A percentile compares a stretch with the other conserved stretches of the same genome.
These are phyloP conservation scores for Notocelia uddmanniana DNA, from an alignment of 2,888 invertebrate genomes.

Conservation along the genomic window DNA sequence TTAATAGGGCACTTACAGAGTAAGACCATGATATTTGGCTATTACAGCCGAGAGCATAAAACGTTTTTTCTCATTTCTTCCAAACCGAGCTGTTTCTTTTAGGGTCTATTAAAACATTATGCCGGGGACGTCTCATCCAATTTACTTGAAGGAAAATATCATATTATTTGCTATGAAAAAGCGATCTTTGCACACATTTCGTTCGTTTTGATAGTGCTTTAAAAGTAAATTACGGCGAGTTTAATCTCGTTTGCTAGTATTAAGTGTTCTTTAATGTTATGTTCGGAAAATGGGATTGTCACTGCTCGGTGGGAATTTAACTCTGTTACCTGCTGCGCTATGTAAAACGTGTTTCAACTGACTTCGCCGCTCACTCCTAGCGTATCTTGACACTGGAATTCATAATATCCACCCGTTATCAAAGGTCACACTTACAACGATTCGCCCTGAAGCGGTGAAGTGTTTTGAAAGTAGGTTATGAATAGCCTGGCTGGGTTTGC, in stretches of 20 bases:
- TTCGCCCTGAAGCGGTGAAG: background rate
- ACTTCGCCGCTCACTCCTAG: background rate
- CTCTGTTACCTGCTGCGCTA: background rate
- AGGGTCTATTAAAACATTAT: constrained; percentile 43
- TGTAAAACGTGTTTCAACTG: too few relatives aligned
- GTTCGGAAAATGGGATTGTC: constrained; percentile 16
- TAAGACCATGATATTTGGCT: constrained; percentile 26
- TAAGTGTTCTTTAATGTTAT: constrained; percentile 20
- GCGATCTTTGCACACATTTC: constrained; percentile 32
- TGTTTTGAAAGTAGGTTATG: background rate
- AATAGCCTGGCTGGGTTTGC: background rate
- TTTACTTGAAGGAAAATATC: constrained; percentile 36
- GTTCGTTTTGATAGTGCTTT: constrained; percentile 32
- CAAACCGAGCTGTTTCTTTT: constrained; percentile 37
- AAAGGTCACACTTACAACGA: background rate
- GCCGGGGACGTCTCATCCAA: constrained; percentile 37
- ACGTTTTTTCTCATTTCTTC: constrained; percentile 39
- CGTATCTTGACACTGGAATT: background rate
- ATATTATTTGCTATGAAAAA: constrained; percentile 35
- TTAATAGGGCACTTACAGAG: constrained; percentile 2
- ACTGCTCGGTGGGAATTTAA: constrained; percentile 12
- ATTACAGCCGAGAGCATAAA: constrained; percentile 30
- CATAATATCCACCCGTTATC: background rate
- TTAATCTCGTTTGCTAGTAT: constrained; percentile 26
- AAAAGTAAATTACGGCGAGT: constrained; percentile 31